Conservation (phyloP, 2,888 invertebrate genomes). For the Hesperia comma region DNA sequence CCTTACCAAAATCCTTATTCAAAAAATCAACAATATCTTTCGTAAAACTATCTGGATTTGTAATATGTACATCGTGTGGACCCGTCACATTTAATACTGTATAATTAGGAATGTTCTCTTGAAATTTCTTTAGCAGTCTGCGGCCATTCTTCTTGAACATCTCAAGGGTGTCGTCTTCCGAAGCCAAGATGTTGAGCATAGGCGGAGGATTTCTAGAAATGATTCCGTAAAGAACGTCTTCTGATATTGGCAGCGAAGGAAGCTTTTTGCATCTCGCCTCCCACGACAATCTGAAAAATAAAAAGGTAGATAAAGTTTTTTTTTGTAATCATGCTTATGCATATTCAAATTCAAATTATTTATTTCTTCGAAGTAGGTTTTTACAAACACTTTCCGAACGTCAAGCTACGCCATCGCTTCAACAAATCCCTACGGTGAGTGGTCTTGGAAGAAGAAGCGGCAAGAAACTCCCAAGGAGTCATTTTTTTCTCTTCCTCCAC, state of each 20-base stretch:
- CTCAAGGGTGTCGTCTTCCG: conserved; percentile 44
- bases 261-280: conserved; percentile 60
- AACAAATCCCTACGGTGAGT: no score
- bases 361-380: no score
- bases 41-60: conserved; percentile 76
- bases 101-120: conserved; percentile 49
- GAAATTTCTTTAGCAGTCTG: conserved; percentile 50
- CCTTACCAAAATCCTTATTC: conserved; percentile 42
- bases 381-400: no score
- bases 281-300: conserved; percentile 61
- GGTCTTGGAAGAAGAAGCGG: no score
- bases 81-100: conserved; percentile 66
- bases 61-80: conserved; percentile 84
- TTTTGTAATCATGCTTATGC: no score
- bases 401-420: no score
- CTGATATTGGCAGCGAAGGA: conserved; percentile 45
- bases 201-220: conserved; percentile 54
- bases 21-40: conserved; percentile 64
- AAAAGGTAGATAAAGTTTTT: no score
- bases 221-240: conserved; percentile 53
- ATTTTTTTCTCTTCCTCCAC: no score
- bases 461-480: no score
- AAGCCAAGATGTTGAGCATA: conserved; percentile 54
- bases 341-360: no score
- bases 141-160: conserved; percentile 46